A percentile compares a stretch with the other conserved stretches of the same genome.
Conservation (phyloP, 2,113 vertebrate species). For the Thomomys bottae region DNA sequence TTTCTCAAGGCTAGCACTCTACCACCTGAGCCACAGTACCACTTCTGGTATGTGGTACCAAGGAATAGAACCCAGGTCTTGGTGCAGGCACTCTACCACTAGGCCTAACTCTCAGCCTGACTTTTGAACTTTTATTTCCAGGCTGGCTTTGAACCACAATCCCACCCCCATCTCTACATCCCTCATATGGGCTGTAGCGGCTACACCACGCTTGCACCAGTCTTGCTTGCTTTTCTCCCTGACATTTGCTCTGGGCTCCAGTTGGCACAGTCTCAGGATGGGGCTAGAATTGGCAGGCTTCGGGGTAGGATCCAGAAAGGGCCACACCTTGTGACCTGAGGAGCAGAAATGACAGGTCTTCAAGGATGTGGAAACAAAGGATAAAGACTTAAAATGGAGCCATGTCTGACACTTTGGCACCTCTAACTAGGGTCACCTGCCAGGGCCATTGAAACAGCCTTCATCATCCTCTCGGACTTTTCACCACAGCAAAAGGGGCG, state of each 20-base stretch:
- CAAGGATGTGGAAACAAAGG: neutral
- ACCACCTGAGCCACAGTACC: too few relatives aligned
- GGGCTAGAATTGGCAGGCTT: neutral
- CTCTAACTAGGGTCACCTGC: neutral
- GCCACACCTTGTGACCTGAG: neutral
- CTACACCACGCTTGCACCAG: too few relatives aligned
- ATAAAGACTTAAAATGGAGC: neutral
- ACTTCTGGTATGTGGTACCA: too few relatives aligned
- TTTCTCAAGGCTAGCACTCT: too few relatives aligned
- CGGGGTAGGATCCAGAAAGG: rapidly evolving
- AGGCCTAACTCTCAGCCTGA: too few relatives aligned
- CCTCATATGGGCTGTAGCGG: too few relatives aligned
- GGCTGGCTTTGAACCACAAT: too few relatives aligned
- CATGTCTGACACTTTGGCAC: neutral
- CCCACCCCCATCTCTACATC: too few relatives aligned
- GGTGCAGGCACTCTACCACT: too few relatives aligned
- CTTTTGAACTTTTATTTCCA: too few relatives aligned
- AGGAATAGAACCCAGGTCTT: too few relatives aligned
- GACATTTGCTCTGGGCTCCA: neutral
- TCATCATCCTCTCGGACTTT: neutral
- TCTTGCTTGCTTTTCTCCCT: neutral
- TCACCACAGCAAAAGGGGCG: neutral
- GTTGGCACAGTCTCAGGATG: neutral
- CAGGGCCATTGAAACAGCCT: rapidly evolving
- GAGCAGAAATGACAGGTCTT: neutral